Evolutionary conservation across 2,113 vertebrate genomes (phyloP).

Genomic region (Hystrix brachyura): DNA sequence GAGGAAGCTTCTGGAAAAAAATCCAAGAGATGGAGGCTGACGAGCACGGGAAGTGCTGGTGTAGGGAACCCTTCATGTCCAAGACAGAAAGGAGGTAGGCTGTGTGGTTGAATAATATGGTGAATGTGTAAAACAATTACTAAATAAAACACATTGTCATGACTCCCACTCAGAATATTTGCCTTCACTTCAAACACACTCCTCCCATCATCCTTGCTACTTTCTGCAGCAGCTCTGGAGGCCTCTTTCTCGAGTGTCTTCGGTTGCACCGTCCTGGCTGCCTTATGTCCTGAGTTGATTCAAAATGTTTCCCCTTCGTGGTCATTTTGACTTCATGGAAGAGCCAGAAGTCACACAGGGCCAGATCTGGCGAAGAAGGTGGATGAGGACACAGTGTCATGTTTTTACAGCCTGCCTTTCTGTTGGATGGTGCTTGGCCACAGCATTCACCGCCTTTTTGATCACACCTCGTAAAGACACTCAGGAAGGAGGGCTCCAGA

Average conservation of each 20-base stretch:
- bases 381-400: background rate
- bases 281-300: background rate
- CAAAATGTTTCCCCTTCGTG: background rate
- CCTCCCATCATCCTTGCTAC: fast-evolving
- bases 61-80: fast-evolving
- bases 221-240: background rate
- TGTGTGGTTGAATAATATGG: background rate
- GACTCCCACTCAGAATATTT: background rate
- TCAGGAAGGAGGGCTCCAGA: background rate
- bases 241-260: background rate
- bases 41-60: fast-evolving
- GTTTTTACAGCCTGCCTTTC: background rate
- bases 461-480: background rate
- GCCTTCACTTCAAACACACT: background rate
- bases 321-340: background rate
- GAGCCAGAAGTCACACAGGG: background rate
- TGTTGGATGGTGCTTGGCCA: fast-evolving
- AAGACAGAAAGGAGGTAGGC: background rate
- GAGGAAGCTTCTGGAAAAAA: background rate
- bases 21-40: background rate
- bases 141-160: background rate
- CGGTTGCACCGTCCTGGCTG: background rate
- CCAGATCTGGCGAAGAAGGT: background rate
- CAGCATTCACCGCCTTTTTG: background rate
- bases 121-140: too few relatives aligned